Evolutionary conservation across 2,797 vertebrate species (phyloP).

Genomic region (Galagoides demidoff): DNA sequence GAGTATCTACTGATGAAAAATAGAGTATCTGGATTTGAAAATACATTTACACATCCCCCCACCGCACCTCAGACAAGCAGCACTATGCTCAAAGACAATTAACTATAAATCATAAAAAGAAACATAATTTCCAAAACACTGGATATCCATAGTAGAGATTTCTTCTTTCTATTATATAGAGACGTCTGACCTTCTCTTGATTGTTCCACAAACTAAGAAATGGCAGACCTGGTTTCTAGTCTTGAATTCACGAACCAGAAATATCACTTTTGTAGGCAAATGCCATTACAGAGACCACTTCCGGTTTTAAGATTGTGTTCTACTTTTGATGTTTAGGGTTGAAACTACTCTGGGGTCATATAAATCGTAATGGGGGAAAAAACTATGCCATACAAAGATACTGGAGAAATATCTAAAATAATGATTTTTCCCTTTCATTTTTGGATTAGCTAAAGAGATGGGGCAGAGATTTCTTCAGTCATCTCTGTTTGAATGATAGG

Average conservation of each 20-base stretch:
- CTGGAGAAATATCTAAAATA: conserved; percentile 39
- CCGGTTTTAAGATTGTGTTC: neutral
- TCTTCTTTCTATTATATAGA: neutral
- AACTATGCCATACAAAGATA: neutral
- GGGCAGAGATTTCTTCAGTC: conserved; percentile 9
- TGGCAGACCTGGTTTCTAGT: neutral
- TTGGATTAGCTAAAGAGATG: conserved; percentile 34
- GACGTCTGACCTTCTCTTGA: neutral
- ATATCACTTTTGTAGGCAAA: neutral
- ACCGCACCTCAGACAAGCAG: neutral
- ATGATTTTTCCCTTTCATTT: neutral
- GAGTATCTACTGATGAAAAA: neutral
- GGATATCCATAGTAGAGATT: neutral
- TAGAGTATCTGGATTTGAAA: neutral
- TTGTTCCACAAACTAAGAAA: neutral
- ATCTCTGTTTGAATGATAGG: conserved; percentile 54
- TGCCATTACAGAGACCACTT: neutral
- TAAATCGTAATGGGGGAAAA: neutral
- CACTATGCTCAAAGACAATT: neutral
- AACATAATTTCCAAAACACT: neutral
- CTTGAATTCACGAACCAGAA: neutral
- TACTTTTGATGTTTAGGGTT: conserved; percentile 12
- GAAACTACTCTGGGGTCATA: neutral
- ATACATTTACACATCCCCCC: neutral
- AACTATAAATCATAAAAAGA: neutral